Evolutionary conservation across 2,113 vertebrate genomes (phyloP).

Genomic region (Delphinapterus leucas): DNA sequence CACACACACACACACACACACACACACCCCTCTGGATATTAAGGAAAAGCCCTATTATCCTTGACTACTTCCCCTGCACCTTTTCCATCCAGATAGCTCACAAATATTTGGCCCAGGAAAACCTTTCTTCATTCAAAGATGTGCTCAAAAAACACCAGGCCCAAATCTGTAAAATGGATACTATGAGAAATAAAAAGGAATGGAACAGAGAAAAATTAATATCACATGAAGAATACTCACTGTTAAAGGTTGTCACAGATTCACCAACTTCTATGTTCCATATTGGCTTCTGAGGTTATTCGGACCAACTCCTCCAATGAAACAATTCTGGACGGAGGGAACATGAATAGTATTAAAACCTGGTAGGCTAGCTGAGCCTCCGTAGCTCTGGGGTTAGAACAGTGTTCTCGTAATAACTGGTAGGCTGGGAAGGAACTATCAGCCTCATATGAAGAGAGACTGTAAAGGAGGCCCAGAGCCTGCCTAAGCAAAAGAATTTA

Average conservation of each 20-base stretch:
- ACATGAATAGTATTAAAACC: neutral
- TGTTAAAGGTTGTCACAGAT: neutral
- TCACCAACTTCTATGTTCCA: neutral
- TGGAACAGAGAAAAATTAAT: neutral
- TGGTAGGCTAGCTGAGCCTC: no score
- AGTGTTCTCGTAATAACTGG: neutral
- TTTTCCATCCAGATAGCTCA: neutral
- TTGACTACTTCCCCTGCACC: neutral
- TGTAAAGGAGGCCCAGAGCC: neutral
- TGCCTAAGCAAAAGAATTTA: neutral
- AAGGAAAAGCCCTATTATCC: neutral
- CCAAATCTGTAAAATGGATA: neutral
- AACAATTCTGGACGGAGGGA: neutral
- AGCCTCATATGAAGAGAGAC: neutral
- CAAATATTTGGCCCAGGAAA: neutral
- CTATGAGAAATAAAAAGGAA: neutral
- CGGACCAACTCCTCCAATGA: neutral
- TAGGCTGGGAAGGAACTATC: neutral
- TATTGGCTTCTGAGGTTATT: neutral
- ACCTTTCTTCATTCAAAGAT: neutral
- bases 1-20: neutral
- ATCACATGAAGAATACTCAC: neutral
- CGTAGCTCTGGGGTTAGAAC: no score
- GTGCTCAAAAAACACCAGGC: neutral
- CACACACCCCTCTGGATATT: neutral